Base-by-base conservation (phyloP, 2,797 vertebrate species). In the Mastacembelus armatus region DNA sequence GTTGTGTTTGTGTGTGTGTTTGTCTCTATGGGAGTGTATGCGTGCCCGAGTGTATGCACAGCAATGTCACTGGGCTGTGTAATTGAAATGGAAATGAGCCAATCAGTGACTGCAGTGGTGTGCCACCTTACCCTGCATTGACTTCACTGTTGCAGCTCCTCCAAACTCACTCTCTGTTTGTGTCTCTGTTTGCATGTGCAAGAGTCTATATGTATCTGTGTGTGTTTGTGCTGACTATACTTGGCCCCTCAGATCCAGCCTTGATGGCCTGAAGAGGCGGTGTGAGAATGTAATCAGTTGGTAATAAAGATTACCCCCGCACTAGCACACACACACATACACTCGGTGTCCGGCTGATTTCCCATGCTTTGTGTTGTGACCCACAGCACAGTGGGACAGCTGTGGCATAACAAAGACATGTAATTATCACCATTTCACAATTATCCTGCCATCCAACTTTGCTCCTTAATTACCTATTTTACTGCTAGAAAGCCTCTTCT, bases 361-460 rank as follows among this genome's bases (percentile, higher is more conserved):
- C 52, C 16, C 54, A 35, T 56, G 8, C 73, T 83, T 82, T 84
- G 78, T 85, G 79, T 69, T 90, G 63, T 93, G 93, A 96, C 93
- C 93, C 92, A 83, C 89, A 66, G 94, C 90, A 93, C 93, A 85
- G 91, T 93, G 64, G 88, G 90, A 96, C 94, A 94, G 93, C 94
- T 95, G 92, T 94, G 94, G 88, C 92, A 92, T 87, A 94, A 94
- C 94, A 94, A 94, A 96, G 94, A 92, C 90, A 77, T 93, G 93
- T 93, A 95, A 97, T 97, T 96, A 96, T 95, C 93, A 94, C 96
- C 95, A 95, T 96, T 94, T 95, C 93, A 95, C 94, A 96, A 96
- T 97, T 96, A 97, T 94, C 94, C 91, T 89, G 88, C 92, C 93
- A 93, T 94, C 93, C 91, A 93, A 94, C 94, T 92, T 89, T 88